Conservation (phyloP, 2,113 vertebrate species). For the Himantopus leucocephalus region DNA sequence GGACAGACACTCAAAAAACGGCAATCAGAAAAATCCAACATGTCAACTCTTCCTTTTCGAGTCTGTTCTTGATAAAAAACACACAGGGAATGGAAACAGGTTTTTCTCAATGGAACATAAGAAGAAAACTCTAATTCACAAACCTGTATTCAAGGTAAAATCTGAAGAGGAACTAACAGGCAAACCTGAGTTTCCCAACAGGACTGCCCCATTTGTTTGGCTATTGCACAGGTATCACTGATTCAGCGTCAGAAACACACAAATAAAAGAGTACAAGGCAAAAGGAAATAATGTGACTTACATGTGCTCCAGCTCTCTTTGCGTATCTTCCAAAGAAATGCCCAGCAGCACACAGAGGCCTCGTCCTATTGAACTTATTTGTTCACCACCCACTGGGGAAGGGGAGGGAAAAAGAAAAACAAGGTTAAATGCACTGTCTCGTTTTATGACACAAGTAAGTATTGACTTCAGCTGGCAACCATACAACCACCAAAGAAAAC, state of each 20-base stretch:
- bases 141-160: neutral
- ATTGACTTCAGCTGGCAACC: neutral
- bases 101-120: neutral
- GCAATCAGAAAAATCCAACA: neutral
- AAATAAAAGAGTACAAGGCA: neutral
- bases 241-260: neutral
- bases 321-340: slow-evolving; percentile 91
- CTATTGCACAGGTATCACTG: neutral
- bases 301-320: slow-evolving; percentile 93
- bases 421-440: neutral
- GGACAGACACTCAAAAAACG: neutral
- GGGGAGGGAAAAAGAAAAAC: neutral
- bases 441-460: neutral
- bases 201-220: neutral
- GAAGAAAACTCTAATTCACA: neutral
- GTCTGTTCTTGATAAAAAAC: neutral
- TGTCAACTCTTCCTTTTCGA: neutral
- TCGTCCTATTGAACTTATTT: slow-evolving; percentile 90
- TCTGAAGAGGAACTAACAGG: neutral
- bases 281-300: slow-evolving; percentile 71
- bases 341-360: slow-evolving; percentile 94
- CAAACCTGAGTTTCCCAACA: neutral
- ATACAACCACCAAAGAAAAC: neutral
- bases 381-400: slow-evolving; percentile 85
- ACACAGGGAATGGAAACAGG: neutral